These are phyloP conservation scores for Caradrina clavipalpis DNA, from an alignment of 2,888 invertebrate species.

Conservation along the genomic window DNA sequence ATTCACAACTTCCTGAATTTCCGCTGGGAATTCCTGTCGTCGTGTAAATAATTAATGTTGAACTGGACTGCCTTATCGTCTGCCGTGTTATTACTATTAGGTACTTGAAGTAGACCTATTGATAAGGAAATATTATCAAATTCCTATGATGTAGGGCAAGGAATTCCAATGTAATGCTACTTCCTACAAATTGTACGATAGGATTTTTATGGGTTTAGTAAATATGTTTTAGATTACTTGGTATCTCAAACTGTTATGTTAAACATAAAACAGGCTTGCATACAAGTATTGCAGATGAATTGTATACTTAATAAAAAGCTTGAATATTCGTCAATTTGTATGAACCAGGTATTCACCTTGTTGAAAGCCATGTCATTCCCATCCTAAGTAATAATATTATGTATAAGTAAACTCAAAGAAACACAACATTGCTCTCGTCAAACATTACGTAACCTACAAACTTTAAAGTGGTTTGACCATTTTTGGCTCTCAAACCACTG, in stretches of 20 bases:
- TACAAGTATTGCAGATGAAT: not conserved
- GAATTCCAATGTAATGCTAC: not conserved
- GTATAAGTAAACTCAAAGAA: not conserved
- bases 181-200: conserved; percentile 1
- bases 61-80: conserved; percentile 14
- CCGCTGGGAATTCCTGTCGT: conserved; percentile 13
- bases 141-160: conserved; percentile 3
- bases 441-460: conserved; percentile 23
- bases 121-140: conserved; percentile 33
- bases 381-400: not conserved
- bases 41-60: conserved; percentile 14
- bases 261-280: not conserved
- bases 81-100: not conserved
- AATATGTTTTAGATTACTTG: not conserved
- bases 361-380: not conserved
- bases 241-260: too few relatives aligned
- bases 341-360: too few relatives aligned
- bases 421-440: conserved; percentile 5
- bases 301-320: not conserved
- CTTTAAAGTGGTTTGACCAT: conserved; percentile 49
- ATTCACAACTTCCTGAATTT: conserved; percentile 9
- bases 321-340: not conserved
- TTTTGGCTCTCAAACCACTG: conserved; percentile 34
- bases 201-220: not conserved
- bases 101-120: conserved; percentile 1